Base-by-base conservation (phyloP, 2,113 vertebrate species). In the Acanthisitta chloris region DNA sequence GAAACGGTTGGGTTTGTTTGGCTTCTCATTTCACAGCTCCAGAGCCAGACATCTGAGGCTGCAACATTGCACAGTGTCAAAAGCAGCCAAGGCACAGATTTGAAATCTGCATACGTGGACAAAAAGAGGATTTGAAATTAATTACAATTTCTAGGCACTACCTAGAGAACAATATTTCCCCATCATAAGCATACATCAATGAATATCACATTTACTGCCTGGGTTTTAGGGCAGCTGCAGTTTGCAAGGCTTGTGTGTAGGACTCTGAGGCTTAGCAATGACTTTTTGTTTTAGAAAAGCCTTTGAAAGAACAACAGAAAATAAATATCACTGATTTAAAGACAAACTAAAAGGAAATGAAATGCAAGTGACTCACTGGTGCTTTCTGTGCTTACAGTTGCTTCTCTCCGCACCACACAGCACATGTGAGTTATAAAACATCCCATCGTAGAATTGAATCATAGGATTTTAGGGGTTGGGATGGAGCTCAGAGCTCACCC, bases 21-120 rank as follows among this genome's bases (percentile, higher is more conserved):
- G 28, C 95, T 85, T 77, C 71, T 90, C 59, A 6, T 94, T 95
- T 96, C 96, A 92, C 88, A 95, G 52, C 59, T 97, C 64, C 2
- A 76, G 64, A 96, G 94, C 62, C 96, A 96, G 94, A 92, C 93
- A 95, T 92, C 94, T 96, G 96, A 97, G 77, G 85, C 62, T 80
- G 54, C 79, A 88, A 62, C 92, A 33, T 29, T 84, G 84, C 92
- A 55, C 76, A 1, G 92, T 93, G 94, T 95, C 96, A 96, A 96
- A 93, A 80, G 46, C 25, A 1, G 70, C 12, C 2, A 33, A 92
- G 90, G 93, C 94, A 90, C 95, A 94, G 93, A 91, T 95, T 96
- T 96, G 71, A 96, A 95, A 97, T 96, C 96, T 95, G 90, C 90
- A 96, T 93, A 90, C 40, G 5, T 70, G 93, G 79, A 72, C 96